Base-by-base conservation (phyloP, 1,140 invertebrate genomes). In the Apis florea region DNA sequence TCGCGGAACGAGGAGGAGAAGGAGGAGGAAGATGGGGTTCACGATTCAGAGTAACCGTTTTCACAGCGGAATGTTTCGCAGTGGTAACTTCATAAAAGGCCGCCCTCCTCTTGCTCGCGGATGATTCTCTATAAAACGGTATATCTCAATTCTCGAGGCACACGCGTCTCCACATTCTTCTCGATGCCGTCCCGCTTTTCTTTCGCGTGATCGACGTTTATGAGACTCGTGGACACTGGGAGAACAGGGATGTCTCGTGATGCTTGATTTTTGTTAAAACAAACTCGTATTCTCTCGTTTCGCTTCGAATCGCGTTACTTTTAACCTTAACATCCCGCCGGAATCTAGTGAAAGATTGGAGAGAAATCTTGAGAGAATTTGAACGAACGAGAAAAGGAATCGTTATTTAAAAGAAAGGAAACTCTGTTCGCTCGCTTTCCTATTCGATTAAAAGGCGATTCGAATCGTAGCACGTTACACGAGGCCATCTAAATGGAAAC, bases 51-150 rank as follows among this genome's bases (percentile, higher is more conserved):
- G 87, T 86, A 89, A 89, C 91, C 89, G 88, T 86, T 90, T 90
- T 88, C 85, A 86, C 64, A 89, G 86, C 84, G 76, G 31, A 85
- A 75, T 83, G 83, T 76, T 83, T 63, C 90, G 90, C 90, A 87
- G 89, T 84, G 88, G 90, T 91, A 92, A 92, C 91, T 92, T 91
- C 90, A 91, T 91, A 92, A 92, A 91, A 92, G 80, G 89, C 83
- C 59, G 83, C 85, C 85, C 83, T 80, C 78, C 85, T 85, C 84
- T 82, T 80, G 85, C 86, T 90, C 90, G 91, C 86, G 84, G 86
- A 93, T 90, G 86, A 90, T 92, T 92, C 90, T 84, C 90, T 90
- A 92, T 92, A 92, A 92, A 91, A 91, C 83, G 71, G 84, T 90
- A 90, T 90, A 90, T 92, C 91, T 92, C 91, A 92, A 92, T 92